These are phyloP conservation scores for Muntiacus reevesi DNA, from an alignment of 2,113 vertebrate genomes.

Conservation along the genomic window DNA sequence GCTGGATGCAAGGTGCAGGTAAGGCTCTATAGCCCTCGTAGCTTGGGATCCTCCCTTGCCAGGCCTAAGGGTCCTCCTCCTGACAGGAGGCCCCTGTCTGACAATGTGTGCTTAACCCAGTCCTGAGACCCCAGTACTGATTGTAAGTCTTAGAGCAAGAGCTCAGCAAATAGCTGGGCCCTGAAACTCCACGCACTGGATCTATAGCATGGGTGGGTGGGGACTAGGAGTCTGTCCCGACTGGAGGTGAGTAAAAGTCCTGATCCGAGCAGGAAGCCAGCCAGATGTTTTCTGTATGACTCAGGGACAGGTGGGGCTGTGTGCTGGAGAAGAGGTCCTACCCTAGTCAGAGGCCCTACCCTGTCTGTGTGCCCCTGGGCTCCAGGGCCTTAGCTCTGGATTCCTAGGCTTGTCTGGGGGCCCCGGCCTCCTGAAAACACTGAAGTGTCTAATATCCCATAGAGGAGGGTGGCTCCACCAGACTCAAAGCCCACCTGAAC, in stretches of 20 bases:
- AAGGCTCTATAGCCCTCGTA: neutral
- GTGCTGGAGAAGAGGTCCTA: neutral
- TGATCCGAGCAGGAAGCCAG: neutral
- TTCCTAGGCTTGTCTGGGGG: neutral
- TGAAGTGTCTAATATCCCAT: neutral
- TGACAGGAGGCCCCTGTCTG: neutral
- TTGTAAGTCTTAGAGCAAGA: neutral
- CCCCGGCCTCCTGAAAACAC: neutral
- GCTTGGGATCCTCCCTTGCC: neutral
- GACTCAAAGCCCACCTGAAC: neutral
- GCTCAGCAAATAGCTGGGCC: neutral
- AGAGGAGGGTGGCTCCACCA: neutral
- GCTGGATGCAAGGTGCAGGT: neutral
- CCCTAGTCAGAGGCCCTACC: neutral
- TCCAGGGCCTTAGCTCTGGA: neutral
- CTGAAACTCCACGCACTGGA: neutral
- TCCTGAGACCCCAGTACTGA: neutral
- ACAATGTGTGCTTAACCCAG: neutral
- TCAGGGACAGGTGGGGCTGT: conserved; percentile 61
- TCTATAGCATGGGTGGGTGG: neutral
- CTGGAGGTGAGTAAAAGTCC: neutral
- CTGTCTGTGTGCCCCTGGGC: neutral
- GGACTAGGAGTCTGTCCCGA: neutral
- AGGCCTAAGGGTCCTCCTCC: neutral
- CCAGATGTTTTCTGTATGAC: conserved; percentile 56